phyloP scores from a whole-genome alignment of 2,888 invertebrate species.

The Panopea generosa region DNA sequence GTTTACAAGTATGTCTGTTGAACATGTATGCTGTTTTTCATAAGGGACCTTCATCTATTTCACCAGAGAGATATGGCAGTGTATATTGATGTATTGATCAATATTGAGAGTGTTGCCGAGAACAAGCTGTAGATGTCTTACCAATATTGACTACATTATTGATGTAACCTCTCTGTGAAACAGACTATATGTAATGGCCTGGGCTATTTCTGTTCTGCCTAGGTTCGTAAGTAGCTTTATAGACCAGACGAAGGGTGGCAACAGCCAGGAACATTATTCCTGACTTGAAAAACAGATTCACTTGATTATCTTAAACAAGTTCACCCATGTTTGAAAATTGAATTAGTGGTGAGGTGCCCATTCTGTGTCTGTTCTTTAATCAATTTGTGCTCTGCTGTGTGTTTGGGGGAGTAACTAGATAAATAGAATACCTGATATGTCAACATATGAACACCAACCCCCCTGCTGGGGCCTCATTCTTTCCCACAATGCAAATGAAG shows the following conservation, averaged over 20 bases:
- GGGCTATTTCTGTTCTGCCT: conserved; percentile 10
- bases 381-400: too few species aligned
- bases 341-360: too few species aligned
- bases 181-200: conserved; percentile 33
- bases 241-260: background rate
- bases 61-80: too few species aligned
- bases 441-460: too few species aligned
- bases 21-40: too few species aligned
- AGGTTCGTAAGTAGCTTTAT: conserved; percentile 7
- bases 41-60: too few species aligned
- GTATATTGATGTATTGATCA: conserved; percentile 10
- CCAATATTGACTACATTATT: conserved; percentile 13
- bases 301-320: background rate
- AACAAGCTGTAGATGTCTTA: background rate
- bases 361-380: too few species aligned
- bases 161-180: conserved; percentile 29
- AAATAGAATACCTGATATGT: too few species aligned
- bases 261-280: background rate
- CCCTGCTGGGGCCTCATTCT: too few species aligned
- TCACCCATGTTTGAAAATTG: too few species aligned
- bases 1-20: too few species aligned
- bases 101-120: background rate
- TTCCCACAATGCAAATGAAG: conserved; percentile 51
- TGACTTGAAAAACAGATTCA: background rate
- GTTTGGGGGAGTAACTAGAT: too few species aligned